Percentiles rank a stretch among this genome's conserved stretches.
Evolutionary conservation across 1,140 invertebrate genomes (phyloP).

Genomic region (Nymphalis io): DNA sequence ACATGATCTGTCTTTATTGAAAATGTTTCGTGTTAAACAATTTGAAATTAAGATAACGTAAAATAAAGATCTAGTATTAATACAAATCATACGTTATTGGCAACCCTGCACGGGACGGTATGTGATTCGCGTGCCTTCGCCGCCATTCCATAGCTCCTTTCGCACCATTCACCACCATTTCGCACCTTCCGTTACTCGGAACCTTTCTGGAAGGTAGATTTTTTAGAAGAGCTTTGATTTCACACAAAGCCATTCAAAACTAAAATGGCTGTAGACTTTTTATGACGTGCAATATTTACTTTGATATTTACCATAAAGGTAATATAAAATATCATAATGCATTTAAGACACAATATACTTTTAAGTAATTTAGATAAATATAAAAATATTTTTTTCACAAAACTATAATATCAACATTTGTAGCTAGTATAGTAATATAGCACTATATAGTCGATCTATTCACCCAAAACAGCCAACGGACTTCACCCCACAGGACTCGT

Average conservation of each 20-base stretch:
- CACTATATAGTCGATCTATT: background rate
- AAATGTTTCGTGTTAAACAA: too few species aligned
- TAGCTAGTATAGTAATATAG: too few species aligned
- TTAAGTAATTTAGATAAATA: too few species aligned
- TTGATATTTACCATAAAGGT: too few species aligned
- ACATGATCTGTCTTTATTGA: too few species aligned
- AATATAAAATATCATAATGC: too few species aligned
- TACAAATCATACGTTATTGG: background rate
- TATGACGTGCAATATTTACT: too few species aligned
- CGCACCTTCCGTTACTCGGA: slow-evolving; percentile 43
- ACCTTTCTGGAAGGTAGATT: slow-evolving; percentile 24
- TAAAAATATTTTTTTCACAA: too few species aligned
- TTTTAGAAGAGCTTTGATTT: slow-evolving; percentile 1
- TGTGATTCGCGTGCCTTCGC: slow-evolving; percentile 57
- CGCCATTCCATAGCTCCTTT: slow-evolving; percentile 50
- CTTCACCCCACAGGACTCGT: slow-evolving; percentile 28
- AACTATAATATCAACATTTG: too few species aligned
- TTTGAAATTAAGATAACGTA: too few species aligned
- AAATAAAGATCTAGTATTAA: too few species aligned
- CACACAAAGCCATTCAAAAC: background rate
- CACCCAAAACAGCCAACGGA: background rate
- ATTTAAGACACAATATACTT: too few species aligned
- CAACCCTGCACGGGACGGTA: slow-evolving; percentile 44
- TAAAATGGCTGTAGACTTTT: background rate
- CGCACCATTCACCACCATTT: slow-evolving; percentile 57